Conservation (phyloP, 2,113 vertebrate genomes). For the Phalacrocorax brasilianus region DNA sequence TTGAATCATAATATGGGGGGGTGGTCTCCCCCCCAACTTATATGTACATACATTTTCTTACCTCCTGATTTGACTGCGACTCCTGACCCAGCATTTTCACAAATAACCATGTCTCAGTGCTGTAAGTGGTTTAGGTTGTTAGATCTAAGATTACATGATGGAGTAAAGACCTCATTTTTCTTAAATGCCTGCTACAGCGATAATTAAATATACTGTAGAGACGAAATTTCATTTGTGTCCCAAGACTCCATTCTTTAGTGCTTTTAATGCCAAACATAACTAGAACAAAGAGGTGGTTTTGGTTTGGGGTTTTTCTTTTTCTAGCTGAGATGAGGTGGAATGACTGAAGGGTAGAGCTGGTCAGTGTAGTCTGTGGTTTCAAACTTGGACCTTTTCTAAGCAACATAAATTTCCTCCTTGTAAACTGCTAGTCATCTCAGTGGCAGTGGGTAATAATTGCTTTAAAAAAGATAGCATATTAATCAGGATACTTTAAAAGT, state of each 20-base stretch:
- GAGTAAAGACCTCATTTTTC: background rate
- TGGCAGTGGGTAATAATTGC: background rate
- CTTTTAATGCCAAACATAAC: background rate
- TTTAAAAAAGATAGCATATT: background rate
- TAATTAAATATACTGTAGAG: background rate
- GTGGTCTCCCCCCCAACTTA: background rate
- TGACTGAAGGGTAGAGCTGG: background rate
- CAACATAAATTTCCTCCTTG: background rate
- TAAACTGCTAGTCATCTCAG: background rate
- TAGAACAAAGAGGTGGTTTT: background rate
- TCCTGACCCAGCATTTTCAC: background rate
- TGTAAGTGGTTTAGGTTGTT: background rate
- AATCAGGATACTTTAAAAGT: background rate
- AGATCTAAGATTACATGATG: background rate
- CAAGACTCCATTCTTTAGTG: background rate
- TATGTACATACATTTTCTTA: background rate
- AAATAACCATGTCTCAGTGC: background rate
- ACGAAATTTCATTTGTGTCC: background rate
- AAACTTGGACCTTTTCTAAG: background rate
- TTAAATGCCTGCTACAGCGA: background rate
- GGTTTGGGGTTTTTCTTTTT: background rate
- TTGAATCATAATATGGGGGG: background rate
- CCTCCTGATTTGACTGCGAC: background rate
- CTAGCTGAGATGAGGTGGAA: background rate
- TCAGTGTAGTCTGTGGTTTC: background rate